Evolutionary conservation across 2,113 vertebrate species (phyloP).

Genomic region (Lontra canadensis): DNA sequence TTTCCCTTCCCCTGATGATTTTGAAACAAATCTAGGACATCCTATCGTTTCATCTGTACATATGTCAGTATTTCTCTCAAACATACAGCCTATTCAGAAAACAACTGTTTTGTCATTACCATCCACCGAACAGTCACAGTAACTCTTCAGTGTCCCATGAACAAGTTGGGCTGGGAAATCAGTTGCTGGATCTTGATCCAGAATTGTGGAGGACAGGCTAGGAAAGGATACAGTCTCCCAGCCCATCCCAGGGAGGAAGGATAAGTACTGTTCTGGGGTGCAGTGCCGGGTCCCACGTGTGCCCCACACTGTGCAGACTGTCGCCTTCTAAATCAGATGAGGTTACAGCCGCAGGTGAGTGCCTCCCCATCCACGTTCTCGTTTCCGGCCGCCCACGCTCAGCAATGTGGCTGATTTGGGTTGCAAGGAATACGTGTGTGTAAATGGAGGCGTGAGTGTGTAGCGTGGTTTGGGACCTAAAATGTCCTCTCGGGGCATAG

Average conservation of each 20-base stretch:
- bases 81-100: background rate
- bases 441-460: background rate
- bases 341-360: background rate
- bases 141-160: background rate
- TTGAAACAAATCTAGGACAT: background rate
- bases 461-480: background rate
- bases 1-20: background rate
- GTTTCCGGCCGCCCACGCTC: background rate
- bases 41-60: background rate
- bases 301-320: background rate
- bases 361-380: background rate
- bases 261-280: background rate
- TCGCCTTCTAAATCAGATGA: background rate
- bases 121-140: background rate
- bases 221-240: background rate
- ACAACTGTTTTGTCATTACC: background rate
- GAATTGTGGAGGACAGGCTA: background rate
- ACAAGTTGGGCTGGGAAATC: background rate
- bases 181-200: background rate
- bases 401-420: background rate
- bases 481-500: background rate
- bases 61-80: background rate
- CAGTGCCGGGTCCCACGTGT: accelerated
- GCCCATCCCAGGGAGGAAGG: background rate
- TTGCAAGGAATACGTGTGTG: background rate